A percentile compares a stretch with the other conserved stretches of the same genome.
These are phyloP conservation scores for Ectropis crepuscularia DNA, from an alignment of 2,888 invertebrate genomes.

Conservation along the genomic window DNA sequence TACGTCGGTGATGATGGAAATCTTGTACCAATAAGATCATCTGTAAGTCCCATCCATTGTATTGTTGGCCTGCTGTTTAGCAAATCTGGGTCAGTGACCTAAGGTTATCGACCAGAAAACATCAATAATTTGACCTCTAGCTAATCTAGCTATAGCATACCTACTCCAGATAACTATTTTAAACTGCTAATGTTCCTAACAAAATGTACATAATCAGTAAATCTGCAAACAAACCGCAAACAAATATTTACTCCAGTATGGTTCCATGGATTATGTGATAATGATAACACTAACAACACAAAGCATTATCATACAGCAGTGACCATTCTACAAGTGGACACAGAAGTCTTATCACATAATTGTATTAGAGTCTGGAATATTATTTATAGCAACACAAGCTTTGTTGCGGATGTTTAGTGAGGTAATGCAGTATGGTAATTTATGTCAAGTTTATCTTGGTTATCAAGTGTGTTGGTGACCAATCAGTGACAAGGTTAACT, in stretches of 20 bases:
- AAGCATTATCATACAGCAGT: conserved; percentile 23
- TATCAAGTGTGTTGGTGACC: conserved; percentile 68
- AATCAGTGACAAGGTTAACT: conserved; percentile 67
- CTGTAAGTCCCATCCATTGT: conserved; percentile 77
- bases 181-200: conserved; percentile 12
- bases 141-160: conserved; percentile 1
- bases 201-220: conserved; percentile 23
- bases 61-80: conserved; percentile 11
- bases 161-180: background rate
- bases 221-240: conserved; percentile 29
- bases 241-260: conserved; percentile 32
- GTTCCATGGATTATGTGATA: conserved; percentile 29
- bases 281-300: conserved; percentile 20
- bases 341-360: conserved; percentile 43
- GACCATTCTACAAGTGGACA: conserved; percentile 23
- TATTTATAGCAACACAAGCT: conserved; percentile 64
- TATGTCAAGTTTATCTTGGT: conserved; percentile 78
- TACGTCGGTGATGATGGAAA: conserved; percentile 89
- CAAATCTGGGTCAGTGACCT: conserved; percentile 21
- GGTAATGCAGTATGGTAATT: conserved; percentile 75
- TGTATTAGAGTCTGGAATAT: conserved; percentile 46
- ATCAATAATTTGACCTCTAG: conserved; percentile 21
- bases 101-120: conserved; percentile 26
- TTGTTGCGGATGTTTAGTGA: conserved; percentile 75
- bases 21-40: conserved; percentile 83